Percentiles rank a stretch among this genome's conserved stretches.
These are phyloP conservation scores for Polypedilum vanderplanki DNA, from an alignment of 1,140 invertebrate genomes.

Conservation along the genomic window DNA sequence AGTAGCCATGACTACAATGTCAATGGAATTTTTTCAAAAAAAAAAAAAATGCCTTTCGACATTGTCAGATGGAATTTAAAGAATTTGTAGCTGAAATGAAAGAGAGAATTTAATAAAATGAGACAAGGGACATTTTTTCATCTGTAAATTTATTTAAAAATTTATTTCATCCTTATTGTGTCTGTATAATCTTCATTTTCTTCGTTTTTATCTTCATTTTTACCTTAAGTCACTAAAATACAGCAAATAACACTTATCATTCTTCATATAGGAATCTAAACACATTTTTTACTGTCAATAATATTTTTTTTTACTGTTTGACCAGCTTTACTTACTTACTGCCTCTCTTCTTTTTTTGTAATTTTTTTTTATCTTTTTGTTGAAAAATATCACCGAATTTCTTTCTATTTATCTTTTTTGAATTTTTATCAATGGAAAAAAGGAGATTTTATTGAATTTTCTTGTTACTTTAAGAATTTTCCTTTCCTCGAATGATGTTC, in stretches of 20 bases:
- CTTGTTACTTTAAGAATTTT: too few species aligned
- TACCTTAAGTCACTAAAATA: conserved; percentile 13
- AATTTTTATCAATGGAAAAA: too few species aligned
- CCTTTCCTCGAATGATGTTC: too few species aligned
- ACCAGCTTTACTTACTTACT: neutral
- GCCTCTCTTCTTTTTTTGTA: neutral
- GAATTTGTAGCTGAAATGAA: too few species aligned
- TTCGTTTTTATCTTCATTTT: neutral
- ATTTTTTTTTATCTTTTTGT: neutral
- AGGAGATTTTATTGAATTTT: too few species aligned
- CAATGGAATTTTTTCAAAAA: too few species aligned
- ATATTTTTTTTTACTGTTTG: conserved; percentile 7
- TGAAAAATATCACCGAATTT: conserved; percentile 1
- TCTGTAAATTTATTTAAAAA: conserved; percentile 20
- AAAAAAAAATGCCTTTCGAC: too few species aligned
- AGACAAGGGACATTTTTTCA: neutral
- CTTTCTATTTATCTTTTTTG: neutral
- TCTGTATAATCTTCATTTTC: conserved; percentile 10
- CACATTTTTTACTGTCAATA: conserved; percentile 14
- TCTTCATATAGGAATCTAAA: conserved; percentile 16
- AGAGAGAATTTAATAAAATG: too few species aligned
- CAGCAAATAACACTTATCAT: conserved; percentile 18
- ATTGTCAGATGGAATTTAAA: too few species aligned
- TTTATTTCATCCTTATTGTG: conserved; percentile 13
- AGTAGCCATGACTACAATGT: too few species aligned